Conservation (phyloP, 92 coral and sea anemone species). For the Desmophyllum pertusum region DNA sequence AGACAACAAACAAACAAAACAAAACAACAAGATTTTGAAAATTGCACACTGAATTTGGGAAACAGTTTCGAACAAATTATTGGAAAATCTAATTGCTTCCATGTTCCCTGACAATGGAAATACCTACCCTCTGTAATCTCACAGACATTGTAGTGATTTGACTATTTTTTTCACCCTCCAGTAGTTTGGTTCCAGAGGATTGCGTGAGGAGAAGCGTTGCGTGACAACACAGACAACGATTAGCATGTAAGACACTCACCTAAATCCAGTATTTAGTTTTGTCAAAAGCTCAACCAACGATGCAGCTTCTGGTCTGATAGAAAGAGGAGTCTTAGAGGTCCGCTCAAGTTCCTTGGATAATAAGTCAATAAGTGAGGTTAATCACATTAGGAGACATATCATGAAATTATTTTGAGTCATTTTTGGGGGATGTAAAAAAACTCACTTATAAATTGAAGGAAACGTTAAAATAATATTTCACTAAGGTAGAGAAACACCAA, state of each 20-base stretch:
- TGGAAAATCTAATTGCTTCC: not conserved
- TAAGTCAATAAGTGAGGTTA: not conserved
- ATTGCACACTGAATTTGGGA: too few species aligned
- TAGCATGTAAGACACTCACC: conserved; percentile 39
- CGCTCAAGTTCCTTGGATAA: conserved; percentile 67
- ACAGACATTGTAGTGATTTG: too few species aligned
- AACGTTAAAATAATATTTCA: too few species aligned
- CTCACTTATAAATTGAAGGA: too few species aligned
- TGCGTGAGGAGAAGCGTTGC: not conserved
- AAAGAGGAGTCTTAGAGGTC: conserved; percentile 52
- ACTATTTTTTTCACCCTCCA: not conserved
- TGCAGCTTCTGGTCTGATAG: conserved; percentile 70
- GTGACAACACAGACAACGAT: not conserved
- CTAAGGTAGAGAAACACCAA: too few species aligned
- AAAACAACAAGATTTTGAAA: not conserved
- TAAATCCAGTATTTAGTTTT: conserved; percentile 65
- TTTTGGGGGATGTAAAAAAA: too few species aligned
- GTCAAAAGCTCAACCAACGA: conserved; percentile 73
- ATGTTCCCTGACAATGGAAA: too few species aligned
- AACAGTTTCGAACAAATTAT: too few species aligned
- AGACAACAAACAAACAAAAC: not conserved
- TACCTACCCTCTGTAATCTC: too few species aligned
- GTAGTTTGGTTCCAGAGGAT: not conserved
- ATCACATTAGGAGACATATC: too few species aligned
- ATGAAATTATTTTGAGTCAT: too few species aligned